phyloP scores from a whole-genome alignment of 2,888 invertebrate genomes.

The Chorisops tibialis region DNA sequence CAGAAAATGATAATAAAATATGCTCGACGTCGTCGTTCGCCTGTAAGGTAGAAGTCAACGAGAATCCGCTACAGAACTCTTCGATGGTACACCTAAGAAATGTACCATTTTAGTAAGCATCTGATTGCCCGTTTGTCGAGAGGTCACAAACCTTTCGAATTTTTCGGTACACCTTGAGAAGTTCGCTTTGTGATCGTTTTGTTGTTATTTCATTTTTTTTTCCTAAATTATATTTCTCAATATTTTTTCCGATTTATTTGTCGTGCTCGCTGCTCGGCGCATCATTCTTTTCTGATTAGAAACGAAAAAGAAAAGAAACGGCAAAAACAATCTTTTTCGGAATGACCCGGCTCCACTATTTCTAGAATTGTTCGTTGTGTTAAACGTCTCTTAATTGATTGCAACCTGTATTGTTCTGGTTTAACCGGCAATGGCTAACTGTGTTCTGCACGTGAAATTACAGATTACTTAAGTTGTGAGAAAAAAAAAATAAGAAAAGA shows the following conservation, averaged over 20 bases:
- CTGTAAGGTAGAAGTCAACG: slow-evolving; percentile 17
- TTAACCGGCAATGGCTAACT: slow-evolving; percentile 3
- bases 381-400: too few relatives aligned
- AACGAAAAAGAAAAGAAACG: too few relatives aligned
- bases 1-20: slow-evolving; percentile 29
- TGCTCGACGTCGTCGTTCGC: not conserved
- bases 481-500: not conserved
- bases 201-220: not conserved
- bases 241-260: slow-evolving; percentile 13
- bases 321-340: too few relatives aligned
- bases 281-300: too few relatives aligned
- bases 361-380: too few relatives aligned
- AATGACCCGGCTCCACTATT: too few relatives aligned
- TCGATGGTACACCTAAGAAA: slow-evolving; percentile 35
- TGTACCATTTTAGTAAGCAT: slow-evolving; percentile 51
- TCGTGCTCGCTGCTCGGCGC: too few relatives aligned
- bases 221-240: slow-evolving; percentile 3
- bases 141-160: slow-evolving; percentile 41
- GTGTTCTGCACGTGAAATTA: slow-evolving; percentile 9
- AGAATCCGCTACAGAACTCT: slow-evolving; percentile 29
- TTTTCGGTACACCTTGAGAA: slow-evolving; percentile 17
- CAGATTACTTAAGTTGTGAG: not conserved
- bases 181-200: slow-evolving; percentile 13
- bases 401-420: too few relatives aligned
- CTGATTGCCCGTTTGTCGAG: slow-evolving; percentile 52